Conservation (phyloP, 1,140 invertebrate species). For the Tetramorium alpestre region DNA sequence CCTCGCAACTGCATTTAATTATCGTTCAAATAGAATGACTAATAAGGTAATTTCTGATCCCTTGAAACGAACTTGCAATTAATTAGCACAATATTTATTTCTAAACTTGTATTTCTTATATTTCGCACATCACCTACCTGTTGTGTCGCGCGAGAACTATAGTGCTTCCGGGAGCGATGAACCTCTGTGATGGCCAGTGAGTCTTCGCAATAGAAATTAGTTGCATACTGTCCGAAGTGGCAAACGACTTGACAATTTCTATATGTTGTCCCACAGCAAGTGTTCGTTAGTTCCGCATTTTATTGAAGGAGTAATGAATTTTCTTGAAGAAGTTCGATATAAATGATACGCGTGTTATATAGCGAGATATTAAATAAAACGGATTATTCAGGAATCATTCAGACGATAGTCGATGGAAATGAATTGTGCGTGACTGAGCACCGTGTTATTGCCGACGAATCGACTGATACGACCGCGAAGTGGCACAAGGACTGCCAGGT, state of each 20-base stretch:
- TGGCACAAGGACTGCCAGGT: slow-evolving; percentile 48
- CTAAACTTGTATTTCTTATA: neutral
- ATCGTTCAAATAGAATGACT: slow-evolving; percentile 57
- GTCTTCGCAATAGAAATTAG: slow-evolving; percentile 30
- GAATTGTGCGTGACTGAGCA: slow-evolving; percentile 1
- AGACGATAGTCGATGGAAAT: slow-evolving; percentile 1
- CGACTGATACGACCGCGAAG: slow-evolving; percentile 26
- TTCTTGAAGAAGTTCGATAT: neutral
- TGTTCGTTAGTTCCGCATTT: neutral
- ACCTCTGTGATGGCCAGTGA: slow-evolving; percentile 11
- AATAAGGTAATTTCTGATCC: slow-evolving; percentile 61
- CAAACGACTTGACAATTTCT: neutral
- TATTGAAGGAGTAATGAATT: neutral
- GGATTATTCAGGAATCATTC: neutral
- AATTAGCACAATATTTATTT: slow-evolving; percentile 41
- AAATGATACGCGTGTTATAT: neutral
- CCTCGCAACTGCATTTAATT: slow-evolving; percentile 68
- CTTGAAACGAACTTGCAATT: slow-evolving; percentile 3
- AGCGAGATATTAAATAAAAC: neutral
- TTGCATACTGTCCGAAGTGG: neutral
- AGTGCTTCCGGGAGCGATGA: slow-evolving; percentile 41
- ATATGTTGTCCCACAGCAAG: neutral
- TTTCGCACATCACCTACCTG: neutral
- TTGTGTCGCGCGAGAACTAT: slow-evolving; percentile 17
- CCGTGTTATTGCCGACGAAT: slow-evolving; percentile 13